Percentiles rank a stretch among this genome's conserved stretches.
Conservation (phyloP, 2,797 vertebrate species). For the Lepilemur ruficaudatus region DNA sequence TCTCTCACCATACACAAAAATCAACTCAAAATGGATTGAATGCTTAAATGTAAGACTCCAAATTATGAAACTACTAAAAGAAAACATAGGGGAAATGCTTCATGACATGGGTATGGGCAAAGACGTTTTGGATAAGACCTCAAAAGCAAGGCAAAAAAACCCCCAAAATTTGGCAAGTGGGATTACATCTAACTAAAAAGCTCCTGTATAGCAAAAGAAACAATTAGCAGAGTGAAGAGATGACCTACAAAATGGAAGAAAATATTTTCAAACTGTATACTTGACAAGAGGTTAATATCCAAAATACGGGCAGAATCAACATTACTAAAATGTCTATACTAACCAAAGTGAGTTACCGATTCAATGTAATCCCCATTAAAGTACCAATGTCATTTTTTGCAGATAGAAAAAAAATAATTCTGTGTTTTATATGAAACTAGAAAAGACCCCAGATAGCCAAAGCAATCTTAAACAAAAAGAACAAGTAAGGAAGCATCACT, state of each 20-base stretch:
- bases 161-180: not conserved
- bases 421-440: no score
- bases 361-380: no score
- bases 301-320: not conserved
- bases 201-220: not conserved
- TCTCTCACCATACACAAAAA: not conserved
- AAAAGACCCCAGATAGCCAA: no score
- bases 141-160: not conserved
- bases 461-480: no score
- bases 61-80: not conserved
- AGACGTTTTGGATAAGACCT: not conserved
- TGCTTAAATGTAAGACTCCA: not conserved
- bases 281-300: not conserved
- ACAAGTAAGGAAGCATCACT: no score
- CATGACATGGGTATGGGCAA: not conserved
- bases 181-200: not conserved
- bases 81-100: not conserved
- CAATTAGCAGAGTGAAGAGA: not conserved
- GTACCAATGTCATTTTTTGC: no score
- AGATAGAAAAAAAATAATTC: no score
- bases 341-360: no score
- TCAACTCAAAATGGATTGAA: not conserved
- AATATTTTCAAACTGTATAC: not conserved
- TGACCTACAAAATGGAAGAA: not conserved
- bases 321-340: no score